Percentiles rank a stretch among this genome's conserved stretches.
These are phyloP conservation scores for Lordiphosa clarofinis DNA, from an alignment of 1,140 invertebrate species.

Conservation along the genomic window DNA sequence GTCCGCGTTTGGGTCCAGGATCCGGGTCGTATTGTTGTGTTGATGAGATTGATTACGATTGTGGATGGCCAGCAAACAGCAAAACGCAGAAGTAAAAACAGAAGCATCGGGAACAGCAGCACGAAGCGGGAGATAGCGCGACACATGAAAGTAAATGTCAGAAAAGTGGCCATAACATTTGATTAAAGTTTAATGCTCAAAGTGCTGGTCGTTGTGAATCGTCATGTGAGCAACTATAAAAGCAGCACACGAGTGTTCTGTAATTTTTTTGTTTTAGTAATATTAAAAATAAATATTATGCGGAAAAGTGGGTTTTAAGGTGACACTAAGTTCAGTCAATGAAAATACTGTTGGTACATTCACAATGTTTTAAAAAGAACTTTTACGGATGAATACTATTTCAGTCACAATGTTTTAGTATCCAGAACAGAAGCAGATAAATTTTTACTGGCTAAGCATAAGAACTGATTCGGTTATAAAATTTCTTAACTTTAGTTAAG, in stretches of 20 bases:
- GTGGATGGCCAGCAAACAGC: constrained; percentile 32
- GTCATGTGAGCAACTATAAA: constrained; percentile 24
- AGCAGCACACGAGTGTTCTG: constrained; percentile 15
- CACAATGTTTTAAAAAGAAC: no score
- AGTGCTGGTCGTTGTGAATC: constrained; percentile 18
- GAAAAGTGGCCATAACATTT: constrained; percentile 67
- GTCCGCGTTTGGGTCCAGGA: constrained; percentile 11
- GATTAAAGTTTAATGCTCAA: constrained; percentile 67
- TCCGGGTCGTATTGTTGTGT: constrained; percentile 54
- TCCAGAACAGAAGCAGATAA: no score
- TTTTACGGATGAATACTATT: no score
- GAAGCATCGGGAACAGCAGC: constrained; percentile 1
- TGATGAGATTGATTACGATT: constrained; percentile 77
- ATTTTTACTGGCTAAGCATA: no score
- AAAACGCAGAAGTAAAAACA: constrained; percentile 16
- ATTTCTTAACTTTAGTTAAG: no score
- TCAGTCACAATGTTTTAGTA: no score
- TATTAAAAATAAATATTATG: constrained; percentile 12
- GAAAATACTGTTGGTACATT: no score
- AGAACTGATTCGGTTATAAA: no score
- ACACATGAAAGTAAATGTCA: constrained; percentile 62
- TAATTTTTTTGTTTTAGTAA: constrained; percentile 4
- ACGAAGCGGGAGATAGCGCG: constrained; percentile 23
- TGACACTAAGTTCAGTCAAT: no score
- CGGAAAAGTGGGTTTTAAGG: background rate